Percentiles rank a stretch among this genome's conserved stretches.
Conservation (phyloP, 2,797 vertebrate species). For the Mormyrus hasselquistii region DNA sequence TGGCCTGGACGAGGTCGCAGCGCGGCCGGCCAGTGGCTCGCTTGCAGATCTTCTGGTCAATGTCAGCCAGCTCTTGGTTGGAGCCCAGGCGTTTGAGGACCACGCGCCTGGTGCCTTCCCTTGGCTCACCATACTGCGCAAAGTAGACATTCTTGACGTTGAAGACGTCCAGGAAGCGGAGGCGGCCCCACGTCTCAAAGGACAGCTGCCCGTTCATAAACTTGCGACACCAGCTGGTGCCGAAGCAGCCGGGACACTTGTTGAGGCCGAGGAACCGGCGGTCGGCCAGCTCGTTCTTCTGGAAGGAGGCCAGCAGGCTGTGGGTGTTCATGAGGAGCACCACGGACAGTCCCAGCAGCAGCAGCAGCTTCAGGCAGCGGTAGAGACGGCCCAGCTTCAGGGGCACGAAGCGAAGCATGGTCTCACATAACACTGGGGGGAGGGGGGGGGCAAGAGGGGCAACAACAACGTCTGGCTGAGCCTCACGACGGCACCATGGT, state of each 20-base stretch:
- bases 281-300: slow-evolving; percentile 95
- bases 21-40: slow-evolving; percentile 86
- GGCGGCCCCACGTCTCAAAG: slow-evolving; percentile 91
- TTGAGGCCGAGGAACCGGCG: slow-evolving; percentile 95
- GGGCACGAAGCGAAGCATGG: slow-evolving; percentile 82
- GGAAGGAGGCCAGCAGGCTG: slow-evolving; percentile 91
- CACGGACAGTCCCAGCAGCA: slow-evolving; percentile 82
- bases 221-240: slow-evolving; percentile 98
- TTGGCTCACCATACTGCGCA: slow-evolving; percentile 91
- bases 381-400: slow-evolving; percentile 85
- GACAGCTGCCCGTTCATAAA: slow-evolving; percentile 96
- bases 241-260: slow-evolving; percentile 98
- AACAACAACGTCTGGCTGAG: slow-evolving; percentile 15
- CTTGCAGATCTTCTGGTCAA: slow-evolving; percentile 96
- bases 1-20: slow-evolving; percentile 90
- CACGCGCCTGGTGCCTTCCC: slow-evolving; percentile 88
- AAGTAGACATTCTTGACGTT: slow-evolving; percentile 99
- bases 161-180: slow-evolving; percentile 90
- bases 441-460: slow-evolving; percentile 23
- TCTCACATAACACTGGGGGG: slow-evolving; percentile 50
- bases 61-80: slow-evolving; percentile 88
- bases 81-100: slow-evolving; percentile 94
- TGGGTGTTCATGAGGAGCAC: slow-evolving; percentile 93
- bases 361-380: slow-evolving; percentile 90
- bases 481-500: slow-evolving; percentile 55